phyloP scores from a whole-genome alignment of 2,113 vertebrate species.

The Rutilus rutilus region DNA sequence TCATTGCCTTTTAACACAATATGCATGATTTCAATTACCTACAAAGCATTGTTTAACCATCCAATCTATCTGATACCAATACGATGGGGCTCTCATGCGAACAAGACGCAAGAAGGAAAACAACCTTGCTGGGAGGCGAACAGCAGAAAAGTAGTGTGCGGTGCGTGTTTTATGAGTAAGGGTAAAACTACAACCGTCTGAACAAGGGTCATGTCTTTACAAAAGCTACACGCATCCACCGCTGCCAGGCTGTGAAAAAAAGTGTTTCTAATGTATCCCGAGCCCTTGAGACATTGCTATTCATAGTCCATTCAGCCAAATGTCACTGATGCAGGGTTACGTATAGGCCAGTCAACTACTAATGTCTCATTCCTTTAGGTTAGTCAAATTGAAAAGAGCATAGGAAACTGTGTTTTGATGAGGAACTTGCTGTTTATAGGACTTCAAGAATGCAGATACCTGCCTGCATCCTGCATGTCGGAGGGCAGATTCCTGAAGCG shows the following conservation, averaged over 20 bases:
- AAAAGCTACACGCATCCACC: background rate
- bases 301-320: conserved; percentile 54
- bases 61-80: background rate
- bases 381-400: conserved; percentile 49
- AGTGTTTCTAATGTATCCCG: conserved; percentile 47
- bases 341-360: conserved; percentile 28
- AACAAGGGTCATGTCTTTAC: conserved; percentile 35
- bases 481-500: background rate
- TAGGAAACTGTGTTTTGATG: conserved; percentile 20
- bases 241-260: conserved; percentile 13
- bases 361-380: conserved; percentile 17
- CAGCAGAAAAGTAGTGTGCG: background rate
- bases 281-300: conserved; percentile 46
- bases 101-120: background rate
- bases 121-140: conserved; percentile 34
- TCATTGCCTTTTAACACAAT: conserved; percentile 8
- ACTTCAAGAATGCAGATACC: background rate
- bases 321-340: conserved; percentile 56
- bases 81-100: background rate
- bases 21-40: background rate
- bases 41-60: conserved; percentile 1
- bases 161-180: background rate
- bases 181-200: conserved; percentile 3
- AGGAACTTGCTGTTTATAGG: conserved; percentile 9
- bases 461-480: background rate